These are phyloP conservation scores for Nestor notabilis DNA, from an alignment of 2,113 vertebrate genomes.

Conservation along the genomic window DNA sequence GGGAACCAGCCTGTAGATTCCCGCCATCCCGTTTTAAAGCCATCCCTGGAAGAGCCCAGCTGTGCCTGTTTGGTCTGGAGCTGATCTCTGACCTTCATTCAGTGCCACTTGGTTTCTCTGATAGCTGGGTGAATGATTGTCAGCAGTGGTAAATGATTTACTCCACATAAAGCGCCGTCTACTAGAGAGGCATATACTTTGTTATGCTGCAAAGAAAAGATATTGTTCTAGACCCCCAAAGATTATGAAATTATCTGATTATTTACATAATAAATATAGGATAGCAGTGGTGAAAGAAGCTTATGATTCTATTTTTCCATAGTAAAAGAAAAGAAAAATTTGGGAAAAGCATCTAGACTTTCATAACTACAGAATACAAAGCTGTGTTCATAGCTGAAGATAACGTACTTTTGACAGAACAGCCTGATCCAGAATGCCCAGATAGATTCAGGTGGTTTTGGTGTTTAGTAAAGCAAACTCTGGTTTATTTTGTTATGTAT, in stretches of 20 bases:
- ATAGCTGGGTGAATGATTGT: conserved; percentile 40
- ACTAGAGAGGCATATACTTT: not conserved
- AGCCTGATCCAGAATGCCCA: not conserved
- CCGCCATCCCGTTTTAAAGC: not conserved
- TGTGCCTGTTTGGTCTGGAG: not conserved
- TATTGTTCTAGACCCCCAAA: not conserved
- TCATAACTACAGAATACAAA: not conserved
- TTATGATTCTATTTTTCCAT: not conserved
- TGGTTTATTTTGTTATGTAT: not conserved
- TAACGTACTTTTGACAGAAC: not conserved
- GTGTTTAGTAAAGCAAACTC: not conserved
- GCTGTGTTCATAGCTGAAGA: not conserved
- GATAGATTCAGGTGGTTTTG: not conserved
- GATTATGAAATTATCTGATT: not conserved
- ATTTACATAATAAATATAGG: not conserved
- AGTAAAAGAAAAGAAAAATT: not conserved
- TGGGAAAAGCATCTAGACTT: not conserved
- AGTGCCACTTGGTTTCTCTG: not conserved
- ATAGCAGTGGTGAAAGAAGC: not conserved
- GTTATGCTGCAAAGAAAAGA: not conserved
- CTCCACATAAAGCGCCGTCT: accelerated
- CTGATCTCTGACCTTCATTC: conserved; percentile 1
- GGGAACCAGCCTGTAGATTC: not conserved
- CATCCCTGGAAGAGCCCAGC: accelerated
- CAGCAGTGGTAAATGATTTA: conserved; percentile 41